Conservation (phyloP, 2,797 vertebrate species). For the Melanotaenia trifasciata region DNA sequence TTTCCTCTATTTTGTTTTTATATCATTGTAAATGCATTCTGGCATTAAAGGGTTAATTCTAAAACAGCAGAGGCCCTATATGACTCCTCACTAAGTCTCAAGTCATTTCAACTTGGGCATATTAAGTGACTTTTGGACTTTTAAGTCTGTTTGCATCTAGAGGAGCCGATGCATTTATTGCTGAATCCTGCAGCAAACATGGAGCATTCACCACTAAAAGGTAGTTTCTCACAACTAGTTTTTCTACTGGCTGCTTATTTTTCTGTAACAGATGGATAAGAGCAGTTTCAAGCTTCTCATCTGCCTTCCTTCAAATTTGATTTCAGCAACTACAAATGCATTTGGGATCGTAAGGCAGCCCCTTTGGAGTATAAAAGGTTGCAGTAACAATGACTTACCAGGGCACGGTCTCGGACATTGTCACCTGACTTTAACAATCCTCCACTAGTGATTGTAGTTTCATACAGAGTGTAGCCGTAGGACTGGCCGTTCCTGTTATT, state of each 20-base stretch:
- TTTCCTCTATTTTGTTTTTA: too few species aligned
- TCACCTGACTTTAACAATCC: constrained; percentile 85
- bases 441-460: constrained; percentile 86
- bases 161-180: too few species aligned
- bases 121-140: too few species aligned
- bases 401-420: constrained; percentile 88
- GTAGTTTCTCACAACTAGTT: too few species aligned
- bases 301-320: not conserved
- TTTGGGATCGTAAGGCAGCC: not conserved
- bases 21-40: too few species aligned
- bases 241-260: not conserved
- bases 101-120: too few species aligned
- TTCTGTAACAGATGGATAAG: not conserved
- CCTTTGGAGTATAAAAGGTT: not conserved
- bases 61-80: too few species aligned
- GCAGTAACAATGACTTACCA: constrained; percentile 78
- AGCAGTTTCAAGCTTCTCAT: not conserved
- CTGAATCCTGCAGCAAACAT: too few species aligned
- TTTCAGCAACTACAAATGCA: not conserved
- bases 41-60: too few species aligned
- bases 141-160: too few species aligned
- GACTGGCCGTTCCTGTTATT: constrained; percentile 90
- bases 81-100: too few species aligned
- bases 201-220: too few species aligned
- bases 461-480: constrained; percentile 92